Evolutionary conservation across 1,140 invertebrate genomes (phyloP), one percentile per base, ranked within the genome.

Genomic region (Aphelinus atriplicis): DNA sequence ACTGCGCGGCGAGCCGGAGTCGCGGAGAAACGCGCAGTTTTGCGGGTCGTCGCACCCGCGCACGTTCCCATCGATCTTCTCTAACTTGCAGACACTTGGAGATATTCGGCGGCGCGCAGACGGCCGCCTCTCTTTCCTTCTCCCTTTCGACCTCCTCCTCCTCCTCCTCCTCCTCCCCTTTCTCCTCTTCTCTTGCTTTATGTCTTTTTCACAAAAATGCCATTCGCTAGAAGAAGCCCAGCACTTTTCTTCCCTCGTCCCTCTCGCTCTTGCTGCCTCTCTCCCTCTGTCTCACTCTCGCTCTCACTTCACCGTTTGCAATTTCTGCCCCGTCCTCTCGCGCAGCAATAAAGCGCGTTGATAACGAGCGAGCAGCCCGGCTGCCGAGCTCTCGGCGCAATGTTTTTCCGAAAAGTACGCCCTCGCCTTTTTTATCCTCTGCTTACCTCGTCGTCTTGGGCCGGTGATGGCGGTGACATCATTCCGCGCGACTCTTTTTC

Each of bases 41-140:
- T 2, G 51, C 48, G 51, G 72, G 65, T 74, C 72, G 64, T 74
- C 56, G 72, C 65, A 62, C 65, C 65, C 51, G 48, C 58, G 7
- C 58, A 63, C 43, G 72, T 74, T 74, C 73, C 73, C 73, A 75
- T 75, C 66, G 73, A 75, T 69, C 66, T 75, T 56, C 65, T 10
- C 57, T 7, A 3, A 46, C 7, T 7, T 47, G 46, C 61, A 10
- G 46, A 46, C 43, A 48, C 61, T 64, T 57, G 9, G 51, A 71
- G 45, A 64, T 64, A 64, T 57, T 71, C 61, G 70, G 61, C 53
- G 42, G 47, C 3, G 45, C 26, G 6, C 3, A 60, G 3, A 60
- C 26, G 7, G 3, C 43, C 58, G 58, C 10, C 61, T 26, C 1
- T 58, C 60, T 61, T 45, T 46, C 6, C 42, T 45, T 3, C 0